These are phyloP conservation scores for Cantharis flavilabris DNA, from an alignment of 2,888 invertebrate species.

Conservation along the genomic window DNA sequence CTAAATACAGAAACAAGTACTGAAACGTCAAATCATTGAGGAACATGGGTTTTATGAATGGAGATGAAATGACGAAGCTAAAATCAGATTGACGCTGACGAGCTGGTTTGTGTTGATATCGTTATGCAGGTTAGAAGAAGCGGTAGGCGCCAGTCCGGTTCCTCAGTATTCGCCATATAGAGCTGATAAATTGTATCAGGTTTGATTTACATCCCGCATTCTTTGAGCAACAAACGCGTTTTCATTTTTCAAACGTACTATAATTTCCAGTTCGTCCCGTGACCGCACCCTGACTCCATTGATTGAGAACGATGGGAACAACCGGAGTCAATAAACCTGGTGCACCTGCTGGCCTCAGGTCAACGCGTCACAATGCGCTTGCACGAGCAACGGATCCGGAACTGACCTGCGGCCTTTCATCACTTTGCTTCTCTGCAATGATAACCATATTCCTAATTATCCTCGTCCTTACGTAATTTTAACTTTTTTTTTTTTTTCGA, in stretches of 20 bases:
- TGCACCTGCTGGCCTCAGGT: slow-evolving; percentile 58
- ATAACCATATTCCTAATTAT: slow-evolving; percentile 13
- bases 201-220: slow-evolving; percentile 58
- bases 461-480: not conserved
- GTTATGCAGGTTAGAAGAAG: slow-evolving; percentile 31
- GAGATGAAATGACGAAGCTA: slow-evolving; percentile 36
- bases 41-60: slow-evolving; percentile 37
- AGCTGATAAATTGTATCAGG: slow-evolving; percentile 56
- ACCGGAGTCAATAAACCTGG: slow-evolving; percentile 57
- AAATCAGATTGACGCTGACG: slow-evolving; percentile 26
- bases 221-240: slow-evolving; percentile 54
- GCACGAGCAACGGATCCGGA: slow-evolving; percentile 38
- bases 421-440: slow-evolving; percentile 16
- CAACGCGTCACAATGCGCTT: slow-evolving; percentile 45
- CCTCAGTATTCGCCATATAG: slow-evolving; percentile 50
- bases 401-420: slow-evolving; percentile 37
- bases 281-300: slow-evolving; percentile 42
- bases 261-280: slow-evolving; percentile 43
- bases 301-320: slow-evolving; percentile 44
- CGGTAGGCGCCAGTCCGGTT: slow-evolving; percentile 49
- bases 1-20: slow-evolving; percentile 5
- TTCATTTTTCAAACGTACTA: slow-evolving; percentile 52
- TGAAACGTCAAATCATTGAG: slow-evolving; percentile 29
- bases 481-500: slow-evolving; percentile 9
- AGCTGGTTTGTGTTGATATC: slow-evolving; percentile 21